Evolutionary conservation across 2,113 vertebrate genomes (phyloP).

Genomic region (Osmerus mordax): DNA sequence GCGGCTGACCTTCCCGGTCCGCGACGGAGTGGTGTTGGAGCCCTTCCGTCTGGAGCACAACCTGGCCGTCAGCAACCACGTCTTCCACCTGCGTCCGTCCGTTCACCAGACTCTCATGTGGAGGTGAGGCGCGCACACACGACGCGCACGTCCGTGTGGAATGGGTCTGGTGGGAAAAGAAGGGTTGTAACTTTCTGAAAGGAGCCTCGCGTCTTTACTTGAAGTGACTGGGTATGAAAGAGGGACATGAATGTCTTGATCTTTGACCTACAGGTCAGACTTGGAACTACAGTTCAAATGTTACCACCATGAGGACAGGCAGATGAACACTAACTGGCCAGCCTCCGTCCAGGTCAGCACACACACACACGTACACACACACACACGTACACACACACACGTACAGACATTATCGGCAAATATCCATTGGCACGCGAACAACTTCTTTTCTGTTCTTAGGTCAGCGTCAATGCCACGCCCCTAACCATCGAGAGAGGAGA

Average conservation of each 20-base stretch:
- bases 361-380: not conserved
- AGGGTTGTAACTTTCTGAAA: too few species aligned
- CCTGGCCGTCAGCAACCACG: constrained; percentile 98
- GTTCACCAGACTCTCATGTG: constrained; percentile 99
- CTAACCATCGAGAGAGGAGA: constrained; percentile 97
- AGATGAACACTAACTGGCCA: constrained; percentile 99
- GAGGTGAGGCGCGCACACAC: constrained; percentile 72
- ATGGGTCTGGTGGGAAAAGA: too few species aligned
- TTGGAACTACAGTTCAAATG: constrained; percentile 99
- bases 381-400: not conserved
- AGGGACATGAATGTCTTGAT: not conserved
- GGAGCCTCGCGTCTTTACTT: too few species aligned
- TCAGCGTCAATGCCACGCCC: constrained; percentile 98
- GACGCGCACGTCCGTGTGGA: too few species aligned
- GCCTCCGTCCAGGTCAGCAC: constrained; percentile 91
- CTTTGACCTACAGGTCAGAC: constrained; percentile 80
- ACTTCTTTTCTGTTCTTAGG: constrained; percentile 76
- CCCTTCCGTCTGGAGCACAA: constrained; percentile 99
- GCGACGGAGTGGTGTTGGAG: constrained; percentile 95
- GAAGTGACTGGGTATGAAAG: too few species aligned
- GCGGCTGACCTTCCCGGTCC: constrained; percentile 91
- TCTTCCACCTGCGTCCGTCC: constrained; percentile 94
- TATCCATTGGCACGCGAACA: not conserved
- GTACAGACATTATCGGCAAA: not conserved
- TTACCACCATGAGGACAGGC: constrained; percentile 98